Evolutionary conservation across 2,113 vertebrate species (phyloP).

Genomic region (Myrmecophaga tridactyla): DNA sequence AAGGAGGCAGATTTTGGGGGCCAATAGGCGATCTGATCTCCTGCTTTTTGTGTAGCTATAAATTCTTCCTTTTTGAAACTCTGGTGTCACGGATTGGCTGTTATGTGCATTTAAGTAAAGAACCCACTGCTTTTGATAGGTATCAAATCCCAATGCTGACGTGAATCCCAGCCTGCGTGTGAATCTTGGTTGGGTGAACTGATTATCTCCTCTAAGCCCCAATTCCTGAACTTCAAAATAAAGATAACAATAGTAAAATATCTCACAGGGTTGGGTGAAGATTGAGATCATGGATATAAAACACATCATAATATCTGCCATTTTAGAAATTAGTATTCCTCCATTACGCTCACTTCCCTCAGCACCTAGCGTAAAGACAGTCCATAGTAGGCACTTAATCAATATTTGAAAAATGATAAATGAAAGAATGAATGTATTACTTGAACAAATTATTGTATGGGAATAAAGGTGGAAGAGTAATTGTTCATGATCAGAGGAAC

Average conservation of each 20-base stretch:
- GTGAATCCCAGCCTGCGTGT: background rate
- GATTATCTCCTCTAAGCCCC: background rate
- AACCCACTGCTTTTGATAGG: too few species aligned
- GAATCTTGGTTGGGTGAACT: background rate
- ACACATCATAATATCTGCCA: background rate
- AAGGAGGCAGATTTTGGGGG: too few species aligned
- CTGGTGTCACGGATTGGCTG: too few species aligned
- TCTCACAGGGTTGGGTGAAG: background rate
- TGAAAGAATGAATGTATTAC: background rate
- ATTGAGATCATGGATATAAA: background rate
- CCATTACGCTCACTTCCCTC: background rate
- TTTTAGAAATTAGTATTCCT: background rate
- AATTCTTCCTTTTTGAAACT: too few species aligned
- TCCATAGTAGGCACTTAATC: background rate
- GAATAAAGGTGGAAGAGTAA: background rate
- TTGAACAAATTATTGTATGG: background rate
- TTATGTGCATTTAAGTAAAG: too few species aligned
- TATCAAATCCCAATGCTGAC: too few species aligned
- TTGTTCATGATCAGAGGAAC: background rate
- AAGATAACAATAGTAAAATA: background rate
- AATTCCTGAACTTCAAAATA: conserved; percentile 25
- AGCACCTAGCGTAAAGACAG: background rate
- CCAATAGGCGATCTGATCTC: too few species aligned
- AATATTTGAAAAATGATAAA: background rate
- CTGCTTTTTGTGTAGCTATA: too few species aligned